Evolutionary conservation across 2,797 vertebrate genomes (phyloP).

Genomic region (Gila robusta): DNA sequence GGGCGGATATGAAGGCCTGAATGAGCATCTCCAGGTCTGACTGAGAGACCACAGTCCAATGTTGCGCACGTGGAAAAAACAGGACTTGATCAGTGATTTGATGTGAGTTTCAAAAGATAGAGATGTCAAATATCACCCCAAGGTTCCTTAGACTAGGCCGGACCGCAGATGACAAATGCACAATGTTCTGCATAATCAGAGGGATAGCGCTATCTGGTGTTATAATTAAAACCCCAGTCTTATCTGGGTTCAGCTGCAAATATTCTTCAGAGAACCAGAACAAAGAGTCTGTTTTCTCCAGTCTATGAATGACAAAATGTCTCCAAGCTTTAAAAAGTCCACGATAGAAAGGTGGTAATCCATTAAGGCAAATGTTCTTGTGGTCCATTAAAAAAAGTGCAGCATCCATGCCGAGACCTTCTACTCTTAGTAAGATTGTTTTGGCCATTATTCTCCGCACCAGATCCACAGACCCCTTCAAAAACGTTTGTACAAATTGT

Average conservation of each 20-base stretch:
- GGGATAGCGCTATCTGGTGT: background rate
- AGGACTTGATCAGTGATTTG: too few species aligned
- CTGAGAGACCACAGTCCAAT: too few species aligned
- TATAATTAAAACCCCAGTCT: too few species aligned
- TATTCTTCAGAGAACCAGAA: slow-evolving; percentile 1
- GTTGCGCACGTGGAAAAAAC: too few species aligned
- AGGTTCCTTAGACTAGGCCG: background rate
- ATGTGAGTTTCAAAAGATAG: too few species aligned
- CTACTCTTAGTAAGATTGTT: background rate
- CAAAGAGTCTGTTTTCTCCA: background rate
- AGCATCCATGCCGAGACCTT: slow-evolving; percentile 9
- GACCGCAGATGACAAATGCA: too few species aligned
- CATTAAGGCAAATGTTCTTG: background rate
- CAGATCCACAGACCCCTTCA: background rate
- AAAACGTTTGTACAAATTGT: slow-evolving; percentile 2
- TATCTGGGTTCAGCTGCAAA: too few species aligned
- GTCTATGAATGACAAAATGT: background rate
- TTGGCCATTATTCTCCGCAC: background rate
- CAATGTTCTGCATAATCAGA: background rate
- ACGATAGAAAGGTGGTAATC: background rate
- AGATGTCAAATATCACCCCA: too few species aligned
- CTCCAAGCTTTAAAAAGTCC: background rate
- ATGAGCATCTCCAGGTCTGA: too few species aligned
- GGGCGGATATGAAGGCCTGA: too few species aligned
- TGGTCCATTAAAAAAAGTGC: background rate